A percentile compares a stretch with the other conserved stretches of the same genome.
Conservation (phyloP, 2,797 vertebrate species). For the Peromyscus nudipes region DNA sequence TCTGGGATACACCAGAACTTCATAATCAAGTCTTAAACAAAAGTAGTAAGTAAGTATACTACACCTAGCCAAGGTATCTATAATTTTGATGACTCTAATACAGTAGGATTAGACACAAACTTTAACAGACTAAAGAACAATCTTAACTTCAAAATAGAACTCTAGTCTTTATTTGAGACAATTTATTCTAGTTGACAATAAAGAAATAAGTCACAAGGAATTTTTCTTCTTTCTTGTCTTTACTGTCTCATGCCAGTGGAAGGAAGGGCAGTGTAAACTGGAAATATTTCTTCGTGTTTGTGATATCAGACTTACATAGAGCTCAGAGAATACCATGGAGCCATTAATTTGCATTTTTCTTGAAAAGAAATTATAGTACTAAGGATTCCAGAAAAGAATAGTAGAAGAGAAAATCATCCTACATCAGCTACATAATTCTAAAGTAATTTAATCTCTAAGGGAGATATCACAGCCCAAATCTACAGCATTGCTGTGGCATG, state of each 20-base stretch:
- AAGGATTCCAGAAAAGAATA: conserved; percentile 21
- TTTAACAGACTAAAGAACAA: neutral
- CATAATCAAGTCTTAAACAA: neutral
- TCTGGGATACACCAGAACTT: neutral
- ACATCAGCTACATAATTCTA: conserved; percentile 64
- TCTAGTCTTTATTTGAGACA: neutral
- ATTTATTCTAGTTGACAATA: neutral
- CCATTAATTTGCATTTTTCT: conserved; percentile 49
- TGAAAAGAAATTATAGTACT: conserved; percentile 25
- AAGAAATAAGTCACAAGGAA: neutral
- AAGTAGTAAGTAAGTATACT: neutral
- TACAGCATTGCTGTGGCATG: conserved; percentile 43
- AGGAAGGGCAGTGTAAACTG: neutral
- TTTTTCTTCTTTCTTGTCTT: neutral
- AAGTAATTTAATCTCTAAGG: conserved; percentile 63
- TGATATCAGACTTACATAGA: conserved; percentile 14
- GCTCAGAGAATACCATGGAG: neutral
- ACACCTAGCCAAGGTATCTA: neutral
- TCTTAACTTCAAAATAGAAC: neutral
- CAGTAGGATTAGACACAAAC: conserved; percentile 14
- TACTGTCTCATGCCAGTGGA: conserved; percentile 2
- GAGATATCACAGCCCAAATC: conserved; percentile 65
- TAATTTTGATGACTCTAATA: neutral
- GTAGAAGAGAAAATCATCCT: conserved; percentile 56
- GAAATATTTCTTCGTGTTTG: conserved; percentile 25